Conservation (phyloP, 2,888 invertebrate species). For the Prionchulus punctatus region DNA sequence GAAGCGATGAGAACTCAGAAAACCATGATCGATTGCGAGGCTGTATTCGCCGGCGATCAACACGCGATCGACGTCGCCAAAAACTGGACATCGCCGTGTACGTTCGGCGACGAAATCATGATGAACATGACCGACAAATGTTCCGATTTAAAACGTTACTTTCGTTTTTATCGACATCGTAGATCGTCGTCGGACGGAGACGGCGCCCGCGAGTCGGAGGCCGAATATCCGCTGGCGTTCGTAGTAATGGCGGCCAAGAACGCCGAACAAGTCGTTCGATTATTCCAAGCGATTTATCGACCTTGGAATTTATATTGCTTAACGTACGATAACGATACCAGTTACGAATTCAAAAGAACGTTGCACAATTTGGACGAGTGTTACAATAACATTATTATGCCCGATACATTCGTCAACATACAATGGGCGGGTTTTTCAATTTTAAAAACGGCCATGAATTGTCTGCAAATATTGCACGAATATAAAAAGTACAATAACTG, state of each 20-base stretch:
- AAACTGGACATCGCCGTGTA: not conserved
- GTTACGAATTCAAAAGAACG: not conserved
- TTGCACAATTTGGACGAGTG: not conserved
- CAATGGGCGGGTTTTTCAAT: slow-evolving; percentile 5
- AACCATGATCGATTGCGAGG: not conserved
- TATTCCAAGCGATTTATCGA: slow-evolving; percentile 5
- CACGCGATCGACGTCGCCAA: not conserved
- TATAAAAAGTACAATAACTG: not conserved
- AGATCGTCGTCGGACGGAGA: no score
- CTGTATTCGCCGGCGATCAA: not conserved
- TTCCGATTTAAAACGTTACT: not conserved
- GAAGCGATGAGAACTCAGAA: no score
- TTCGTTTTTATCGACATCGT: no score
- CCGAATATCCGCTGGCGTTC: slow-evolving; percentile 7
- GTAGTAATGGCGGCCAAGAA: not conserved
- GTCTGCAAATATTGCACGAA: slow-evolving; percentile 15
- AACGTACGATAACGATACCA: not conserved
- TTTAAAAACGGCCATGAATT: slow-evolving; percentile 3
- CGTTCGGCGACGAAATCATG: not conserved
- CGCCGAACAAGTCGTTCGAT: not conserved
- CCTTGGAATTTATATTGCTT: slow-evolving; percentile 11
- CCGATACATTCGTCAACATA: not conserved
- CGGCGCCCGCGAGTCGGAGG: not conserved
- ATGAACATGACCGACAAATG: not conserved
- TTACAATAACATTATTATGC: not conserved